phyloP scores from a whole-genome alignment of 2,113 vertebrate species.

The Lichenostomus cassidix region DNA sequence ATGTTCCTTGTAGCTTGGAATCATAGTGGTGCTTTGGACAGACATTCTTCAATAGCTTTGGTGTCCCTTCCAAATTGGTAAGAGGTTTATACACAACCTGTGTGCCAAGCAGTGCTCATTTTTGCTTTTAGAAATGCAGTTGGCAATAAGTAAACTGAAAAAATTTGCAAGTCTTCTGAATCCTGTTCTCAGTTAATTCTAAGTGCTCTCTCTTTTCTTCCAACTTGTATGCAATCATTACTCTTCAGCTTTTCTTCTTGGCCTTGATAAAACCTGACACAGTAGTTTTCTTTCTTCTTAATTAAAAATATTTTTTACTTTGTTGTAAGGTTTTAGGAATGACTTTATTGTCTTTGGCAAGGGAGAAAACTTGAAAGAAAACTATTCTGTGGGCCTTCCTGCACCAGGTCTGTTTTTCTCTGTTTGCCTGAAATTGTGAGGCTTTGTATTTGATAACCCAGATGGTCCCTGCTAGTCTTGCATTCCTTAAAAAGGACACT shows the following conservation, averaged over 20 bases:
- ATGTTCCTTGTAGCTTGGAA: neutral
- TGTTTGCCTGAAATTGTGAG: neutral
- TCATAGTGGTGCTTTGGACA: neutral
- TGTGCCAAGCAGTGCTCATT: neutral
- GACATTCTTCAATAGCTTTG: neutral
- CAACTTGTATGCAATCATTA: neutral
- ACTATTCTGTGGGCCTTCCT: neutral
- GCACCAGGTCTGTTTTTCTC: neutral
- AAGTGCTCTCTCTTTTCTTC: neutral
- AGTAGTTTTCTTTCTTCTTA: neutral
- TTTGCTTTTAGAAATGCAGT: neutral
- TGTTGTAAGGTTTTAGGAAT: neutral
- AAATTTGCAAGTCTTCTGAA: neutral
- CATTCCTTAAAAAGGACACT: neutral
- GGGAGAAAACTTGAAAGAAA: neutral
- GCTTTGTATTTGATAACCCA: slow-evolving; percentile 37
- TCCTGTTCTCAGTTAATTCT: neutral
- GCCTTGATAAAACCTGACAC: neutral
- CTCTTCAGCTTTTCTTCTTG: neutral
- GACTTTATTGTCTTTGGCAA: neutral
- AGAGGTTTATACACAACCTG: neutral
- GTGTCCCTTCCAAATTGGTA: neutral
- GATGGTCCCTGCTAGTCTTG: slow-evolving; percentile 30
- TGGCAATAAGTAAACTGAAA: neutral
- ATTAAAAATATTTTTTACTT: neutral